Percentiles rank a stretch among this genome's conserved stretches.
These are phyloP conservation scores for Alloscopus bannaensis DNA, from an alignment of 2,888 invertebrate genomes.

Conservation along the genomic window DNA sequence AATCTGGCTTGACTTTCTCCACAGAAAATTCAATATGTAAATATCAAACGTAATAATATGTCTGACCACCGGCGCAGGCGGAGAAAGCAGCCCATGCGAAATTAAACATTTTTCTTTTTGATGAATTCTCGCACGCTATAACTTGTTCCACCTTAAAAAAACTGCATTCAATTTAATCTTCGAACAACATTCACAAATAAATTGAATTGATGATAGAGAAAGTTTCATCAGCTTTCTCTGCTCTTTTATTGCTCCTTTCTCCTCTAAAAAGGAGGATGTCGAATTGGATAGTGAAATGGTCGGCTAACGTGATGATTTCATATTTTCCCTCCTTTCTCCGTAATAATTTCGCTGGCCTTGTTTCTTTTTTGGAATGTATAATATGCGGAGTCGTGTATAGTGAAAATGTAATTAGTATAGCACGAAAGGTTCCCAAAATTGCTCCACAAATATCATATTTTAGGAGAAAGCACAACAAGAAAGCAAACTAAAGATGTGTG, in stretches of 20 bases:
- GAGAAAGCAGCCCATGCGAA: no score
- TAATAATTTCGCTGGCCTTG: slow-evolving; percentile 9
- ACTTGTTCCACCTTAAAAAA: slow-evolving; percentile 37
- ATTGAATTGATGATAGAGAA: neutral
- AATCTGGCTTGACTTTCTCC: no score
- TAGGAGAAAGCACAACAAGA: neutral
- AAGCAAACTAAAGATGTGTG: neutral
- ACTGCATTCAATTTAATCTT: slow-evolving; percentile 7
- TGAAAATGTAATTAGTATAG: slow-evolving; percentile 34
- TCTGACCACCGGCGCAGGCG: no score
- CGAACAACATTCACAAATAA: neutral
- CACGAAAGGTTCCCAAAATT: slow-evolving; percentile 20
- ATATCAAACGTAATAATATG: no score
- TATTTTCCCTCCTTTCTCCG: slow-evolving; percentile 10
- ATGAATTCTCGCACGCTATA: slow-evolving; percentile 55
- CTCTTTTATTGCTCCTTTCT: neutral
- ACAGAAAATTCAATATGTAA: no score
- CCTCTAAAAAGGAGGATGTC: neutral
- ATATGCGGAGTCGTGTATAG: neutral
- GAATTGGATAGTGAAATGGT: slow-evolving; percentile 9
- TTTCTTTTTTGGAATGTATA: neutral
- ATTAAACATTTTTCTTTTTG: no score
- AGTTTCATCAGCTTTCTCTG: slow-evolving; percentile 14
- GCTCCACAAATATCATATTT: neutral
- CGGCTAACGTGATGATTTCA: slow-evolving; percentile 48